phyloP scores from a whole-genome alignment of 2,888 invertebrate species.

The Aporophyla nigra region DNA sequence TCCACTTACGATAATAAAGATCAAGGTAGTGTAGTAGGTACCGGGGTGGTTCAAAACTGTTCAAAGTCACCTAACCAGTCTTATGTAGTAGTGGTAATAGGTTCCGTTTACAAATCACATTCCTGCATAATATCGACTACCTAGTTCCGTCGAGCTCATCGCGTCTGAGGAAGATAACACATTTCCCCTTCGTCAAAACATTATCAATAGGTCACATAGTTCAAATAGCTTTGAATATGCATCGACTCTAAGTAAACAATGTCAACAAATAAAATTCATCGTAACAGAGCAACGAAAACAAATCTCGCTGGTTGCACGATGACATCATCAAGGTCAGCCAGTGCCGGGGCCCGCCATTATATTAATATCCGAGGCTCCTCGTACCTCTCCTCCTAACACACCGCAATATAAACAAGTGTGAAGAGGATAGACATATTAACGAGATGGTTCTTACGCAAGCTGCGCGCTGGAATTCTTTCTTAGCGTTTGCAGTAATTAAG shows the following conservation, averaged over 20 bases:
- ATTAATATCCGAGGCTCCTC: slow-evolving; percentile 64
- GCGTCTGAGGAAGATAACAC: slow-evolving; percentile 29
- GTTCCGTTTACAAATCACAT: slow-evolving; percentile 43
- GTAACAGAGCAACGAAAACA: slow-evolving; percentile 75
- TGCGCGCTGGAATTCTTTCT: slow-evolving; percentile 62
- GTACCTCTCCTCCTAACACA: slow-evolving; percentile 52
- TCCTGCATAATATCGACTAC: slow-evolving; percentile 40
- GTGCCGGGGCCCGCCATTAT: slow-evolving; percentile 73
- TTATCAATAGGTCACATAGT: slow-evolving; percentile 42
- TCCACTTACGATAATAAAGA: background rate
- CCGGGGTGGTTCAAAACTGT: slow-evolving; percentile 11
- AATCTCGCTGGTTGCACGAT: slow-evolving; percentile 77
- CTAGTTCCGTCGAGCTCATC: slow-evolving; percentile 17
- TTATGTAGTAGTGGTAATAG: slow-evolving; percentile 12
- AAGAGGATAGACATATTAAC: slow-evolving; percentile 50
- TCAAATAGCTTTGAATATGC: slow-evolving; percentile 49
- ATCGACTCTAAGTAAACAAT: slow-evolving; percentile 59
- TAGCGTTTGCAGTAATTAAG: slow-evolving; percentile 66
- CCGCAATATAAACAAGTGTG: slow-evolving; percentile 32
- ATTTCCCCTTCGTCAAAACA: slow-evolving; percentile 26
- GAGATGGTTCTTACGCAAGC: slow-evolving; percentile 55
- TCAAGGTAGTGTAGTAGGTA: slow-evolving; percentile 8
- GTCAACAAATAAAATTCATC: slow-evolving; percentile 68
- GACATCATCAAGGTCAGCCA: slow-evolving; percentile 87
- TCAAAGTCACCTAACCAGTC: slow-evolving; percentile 26